Evolutionary conservation across 2,113 vertebrate genomes (phyloP), one percentile per base, ranked within the genome.

Genomic region (Peromyscus polionotus): DNA sequence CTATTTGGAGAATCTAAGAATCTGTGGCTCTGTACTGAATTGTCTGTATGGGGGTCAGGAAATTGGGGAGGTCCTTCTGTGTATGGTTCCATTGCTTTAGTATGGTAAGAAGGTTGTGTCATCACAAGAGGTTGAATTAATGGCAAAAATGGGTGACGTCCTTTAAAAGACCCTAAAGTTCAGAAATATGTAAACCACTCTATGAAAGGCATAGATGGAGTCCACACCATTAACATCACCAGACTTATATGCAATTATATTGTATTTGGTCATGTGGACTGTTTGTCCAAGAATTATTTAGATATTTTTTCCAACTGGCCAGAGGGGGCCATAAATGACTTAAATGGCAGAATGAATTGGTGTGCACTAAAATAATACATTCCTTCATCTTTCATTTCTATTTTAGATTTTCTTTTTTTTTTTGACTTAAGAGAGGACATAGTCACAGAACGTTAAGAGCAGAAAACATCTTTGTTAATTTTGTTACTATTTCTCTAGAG

Each of bases 321-420:
- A 87, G 12, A 48, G 61, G 63, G 48, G 31, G 11, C 73, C 22
- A 51, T 79, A 36, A 39, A 39, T 87, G 63, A 90, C 14, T 63
- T 91, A 86, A 0, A 24, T 65, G 54, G 67, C 26, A 92, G 76
- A 91, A 75, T 81, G 72, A 95, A 95, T 88, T 81, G 93, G 33
- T 61, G 19, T 90, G 61, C 11, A 39, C 5, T 89, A 76, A 67
- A 90, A 75, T 81, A 91, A 81, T 36, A 5, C 39, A 28, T 92
- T 95, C 94, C 59, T 89, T 63, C 33, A 70, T 91, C 45, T 86
- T 51, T 91, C 12, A 13, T 68, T 91, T 91, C 20, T 26, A 88
- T 87, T 95, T 91, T 86, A 77, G 73, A 73, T 57, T 67, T 88
- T 90, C 90, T 96, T 86, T 63, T 88, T 87, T 86, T 63, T 88